A percentile compares a stretch with the other conserved stretches of the same genome.
Evolutionary conservation across 1,140 invertebrate genomes (phyloP).

Genomic region (Caenorhabditis remanei): DNA sequence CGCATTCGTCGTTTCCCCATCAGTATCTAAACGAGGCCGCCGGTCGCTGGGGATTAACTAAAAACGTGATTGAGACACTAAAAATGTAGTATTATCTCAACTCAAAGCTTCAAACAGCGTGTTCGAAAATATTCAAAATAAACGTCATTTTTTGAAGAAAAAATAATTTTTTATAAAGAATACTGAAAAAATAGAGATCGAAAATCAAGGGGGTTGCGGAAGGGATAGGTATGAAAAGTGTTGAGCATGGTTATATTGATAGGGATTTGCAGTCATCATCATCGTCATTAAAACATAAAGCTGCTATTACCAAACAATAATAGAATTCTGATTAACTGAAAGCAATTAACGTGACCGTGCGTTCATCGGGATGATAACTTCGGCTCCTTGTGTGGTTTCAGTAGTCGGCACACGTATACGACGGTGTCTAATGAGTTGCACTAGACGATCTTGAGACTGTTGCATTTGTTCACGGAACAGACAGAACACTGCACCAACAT

Average conservation of each 20-base stretch:
- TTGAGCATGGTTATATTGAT: not conserved
- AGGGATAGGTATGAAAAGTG: not conserved
- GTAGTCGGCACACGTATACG: not conserved
- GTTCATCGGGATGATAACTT: too few relatives aligned
- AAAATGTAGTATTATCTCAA: constrained; percentile 11
- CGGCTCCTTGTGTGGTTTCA: too few relatives aligned
- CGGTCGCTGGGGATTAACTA: constrained; percentile 35
- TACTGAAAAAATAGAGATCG: not conserved
- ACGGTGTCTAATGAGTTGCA: not conserved
- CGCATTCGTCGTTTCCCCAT: not conserved
- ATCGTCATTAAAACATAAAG: not conserved
- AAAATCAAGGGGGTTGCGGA: not conserved
- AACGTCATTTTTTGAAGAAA: not conserved
- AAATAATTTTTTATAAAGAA: not conserved
- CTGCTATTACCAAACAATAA: not conserved
- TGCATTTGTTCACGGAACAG: not conserved
- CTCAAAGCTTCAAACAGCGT: not conserved
- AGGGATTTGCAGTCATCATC: not conserved
- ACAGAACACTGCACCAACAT: not conserved
- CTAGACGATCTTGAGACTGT: not conserved
- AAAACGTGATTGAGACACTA: constrained; percentile 41
- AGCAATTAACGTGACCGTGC: not conserved
- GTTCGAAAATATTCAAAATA: not conserved
- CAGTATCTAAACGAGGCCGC: constrained; percentile 14
- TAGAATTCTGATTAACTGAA: not conserved